Base-by-base conservation (phyloP, 2,888 invertebrate species). In the Apocheima hispidaria region DNA sequence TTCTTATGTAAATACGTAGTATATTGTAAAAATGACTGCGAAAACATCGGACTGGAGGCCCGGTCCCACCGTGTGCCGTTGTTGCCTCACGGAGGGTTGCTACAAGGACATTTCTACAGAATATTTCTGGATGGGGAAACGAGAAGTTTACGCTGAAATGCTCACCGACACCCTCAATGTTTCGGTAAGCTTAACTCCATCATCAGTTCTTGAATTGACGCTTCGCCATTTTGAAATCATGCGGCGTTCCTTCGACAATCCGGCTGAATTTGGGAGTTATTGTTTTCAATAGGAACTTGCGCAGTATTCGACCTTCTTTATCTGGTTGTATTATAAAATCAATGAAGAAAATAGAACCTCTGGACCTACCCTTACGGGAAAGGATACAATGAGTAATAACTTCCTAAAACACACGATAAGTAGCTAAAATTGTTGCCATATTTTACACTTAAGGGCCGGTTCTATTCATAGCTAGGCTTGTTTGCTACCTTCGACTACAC, bases 101-200 rank as follows among this genome's bases (percentile, higher is more conserved):
- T 92, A 92, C 68, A 92, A 92, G 72, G 92, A 92, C 70, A 91
- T 92, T 77, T 90, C 92, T 33, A 91, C 92, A 12, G 91, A 92
- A 82, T 92, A 92, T 80, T 91, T 92, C 68, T 92, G 92, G 92
- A 92, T 92, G 92, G 92, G 92, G 61, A 90, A 90, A 66, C 79
- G 88, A 40, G 92, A 92, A 78, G 90, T 92, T 28, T 92, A 92
- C 67, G 78, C 86, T 2, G 92, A 92, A 74, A 92, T 92, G 91
- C 81, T 92, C 18, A 72, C 79, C 2, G 87, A 90, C 1, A 85
- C 89, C 12, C 84, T 92, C 14, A 86, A 81, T 65, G 65, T 92
- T 18, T 76, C 78, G 30, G 92, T 92, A 77, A 89, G 91, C 48
- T 52, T 43, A 2, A 10, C 33, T 12, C n/a, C 18, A 48, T 60